A percentile compares a stretch with the other conserved stretches of the same genome.
Evolutionary conservation across 2,888 invertebrate genomes (phyloP).

Genomic region (Orgyia antiqua): DNA sequence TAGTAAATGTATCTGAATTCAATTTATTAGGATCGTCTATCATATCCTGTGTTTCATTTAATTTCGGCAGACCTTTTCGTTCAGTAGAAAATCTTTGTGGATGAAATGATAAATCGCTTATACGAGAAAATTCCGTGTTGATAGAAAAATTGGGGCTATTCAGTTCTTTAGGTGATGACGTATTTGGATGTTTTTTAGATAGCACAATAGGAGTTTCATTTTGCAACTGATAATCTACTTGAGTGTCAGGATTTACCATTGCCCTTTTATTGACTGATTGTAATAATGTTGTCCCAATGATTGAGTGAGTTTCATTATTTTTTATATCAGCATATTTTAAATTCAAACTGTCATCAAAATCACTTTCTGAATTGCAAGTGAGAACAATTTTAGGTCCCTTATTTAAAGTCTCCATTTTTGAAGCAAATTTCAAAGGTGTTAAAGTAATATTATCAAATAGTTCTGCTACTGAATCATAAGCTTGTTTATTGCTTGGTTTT

Average conservation of each 20-base stretch:
- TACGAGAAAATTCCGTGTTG: conserved; percentile 67
- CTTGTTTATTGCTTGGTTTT: conserved; percentile 52
- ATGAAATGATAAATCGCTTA: conserved; percentile 64
- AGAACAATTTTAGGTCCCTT: conserved; percentile 58
- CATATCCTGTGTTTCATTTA: conserved; percentile 53
- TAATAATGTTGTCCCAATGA: conserved; percentile 47
- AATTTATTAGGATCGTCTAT: conserved; percentile 50
- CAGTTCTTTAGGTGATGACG: conserved; percentile 67
- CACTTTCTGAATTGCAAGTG: conserved; percentile 58
- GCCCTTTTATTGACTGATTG: conserved; percentile 53
- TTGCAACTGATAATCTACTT: conserved; percentile 29
- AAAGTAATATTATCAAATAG: conserved; percentile 65
- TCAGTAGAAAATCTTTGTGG: conserved; percentile 70
- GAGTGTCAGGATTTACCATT: conserved; percentile 36
- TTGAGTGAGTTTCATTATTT: conserved; percentile 60
- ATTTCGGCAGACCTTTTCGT: conserved; percentile 51
- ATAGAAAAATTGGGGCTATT: conserved; percentile 69
- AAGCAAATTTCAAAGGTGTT: conserved; percentile 53
- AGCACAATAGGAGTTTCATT: conserved; percentile 42
- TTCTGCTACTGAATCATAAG: conserved; percentile 36
- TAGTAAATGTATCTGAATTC: conserved; percentile 73
- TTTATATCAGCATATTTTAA: conserved; percentile 40
- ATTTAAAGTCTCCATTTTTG: conserved; percentile 51
- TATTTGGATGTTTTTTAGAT: conserved; percentile 63
- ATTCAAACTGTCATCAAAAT: conserved; percentile 58